phyloP scores from a whole-genome alignment of 2,888 invertebrate genomes.

The Dicyrtoma fusca region DNA sequence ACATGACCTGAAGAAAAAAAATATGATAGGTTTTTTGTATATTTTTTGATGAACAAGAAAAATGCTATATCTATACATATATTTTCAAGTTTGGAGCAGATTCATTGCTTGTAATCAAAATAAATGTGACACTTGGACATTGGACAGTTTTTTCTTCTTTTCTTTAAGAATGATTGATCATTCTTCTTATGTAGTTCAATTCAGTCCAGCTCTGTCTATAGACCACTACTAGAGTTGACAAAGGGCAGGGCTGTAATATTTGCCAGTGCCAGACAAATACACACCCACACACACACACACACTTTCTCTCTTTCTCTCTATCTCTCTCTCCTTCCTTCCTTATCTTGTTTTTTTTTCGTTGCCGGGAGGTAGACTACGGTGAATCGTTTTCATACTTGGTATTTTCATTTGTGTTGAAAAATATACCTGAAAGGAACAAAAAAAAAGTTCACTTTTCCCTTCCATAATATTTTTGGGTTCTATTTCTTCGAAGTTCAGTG shows the following conservation, averaged over 20 bases:
- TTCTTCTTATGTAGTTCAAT: neutral
- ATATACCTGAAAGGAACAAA: neutral
- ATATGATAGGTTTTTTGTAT: too few relatives aligned
- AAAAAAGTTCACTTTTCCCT: too few relatives aligned
- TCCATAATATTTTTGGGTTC: too few relatives aligned
- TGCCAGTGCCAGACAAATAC: neutral
- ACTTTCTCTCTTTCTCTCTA: neutral
- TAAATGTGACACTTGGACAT: neutral
- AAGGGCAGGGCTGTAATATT: neutral
- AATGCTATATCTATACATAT: too few relatives aligned
- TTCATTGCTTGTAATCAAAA: too few relatives aligned
- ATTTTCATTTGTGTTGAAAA: conserved; percentile 2
- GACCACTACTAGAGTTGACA: neutral
- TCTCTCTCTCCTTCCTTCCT: neutral
- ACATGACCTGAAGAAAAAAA: too few relatives aligned
- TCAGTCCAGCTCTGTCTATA: too few relatives aligned
- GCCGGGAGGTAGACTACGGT: neutral
- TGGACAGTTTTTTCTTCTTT: neutral
- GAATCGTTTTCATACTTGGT: neutral
- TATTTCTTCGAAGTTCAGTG: neutral
- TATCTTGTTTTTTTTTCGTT: neutral
- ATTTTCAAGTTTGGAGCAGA: too few relatives aligned
- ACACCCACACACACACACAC: neutral
- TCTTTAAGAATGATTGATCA: conserved; percentile 17
- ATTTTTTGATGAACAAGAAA: too few relatives aligned